Evolutionary conservation across 2,797 vertebrate genomes (phyloP).

Genomic region (Pipistrellus nathusii): DNA sequence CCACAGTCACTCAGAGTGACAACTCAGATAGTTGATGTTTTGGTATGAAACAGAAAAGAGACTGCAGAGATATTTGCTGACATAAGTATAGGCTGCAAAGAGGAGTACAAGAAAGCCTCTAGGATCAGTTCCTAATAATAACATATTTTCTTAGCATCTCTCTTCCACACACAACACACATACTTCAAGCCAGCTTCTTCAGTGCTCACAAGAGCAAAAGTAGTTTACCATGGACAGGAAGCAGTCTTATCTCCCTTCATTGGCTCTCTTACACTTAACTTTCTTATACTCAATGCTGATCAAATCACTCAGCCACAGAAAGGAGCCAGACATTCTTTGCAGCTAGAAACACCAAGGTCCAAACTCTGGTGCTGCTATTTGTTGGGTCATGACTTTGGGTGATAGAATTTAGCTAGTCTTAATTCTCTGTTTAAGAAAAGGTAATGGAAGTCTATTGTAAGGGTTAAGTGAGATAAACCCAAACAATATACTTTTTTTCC

Average conservation of each 20-base stretch:
- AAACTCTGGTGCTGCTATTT: background rate
- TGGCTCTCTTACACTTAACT: background rate
- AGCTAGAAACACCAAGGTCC: background rate
- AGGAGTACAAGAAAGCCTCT: background rate
- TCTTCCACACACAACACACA: background rate
- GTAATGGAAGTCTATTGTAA: background rate
- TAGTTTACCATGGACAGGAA: background rate
- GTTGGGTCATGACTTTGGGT: background rate
- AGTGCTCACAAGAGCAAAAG: background rate
- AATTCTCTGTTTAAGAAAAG: background rate
- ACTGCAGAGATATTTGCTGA: background rate
- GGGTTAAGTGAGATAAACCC: background rate
- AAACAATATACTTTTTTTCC: background rate
- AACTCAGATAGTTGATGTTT: background rate
- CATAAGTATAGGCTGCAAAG: background rate
- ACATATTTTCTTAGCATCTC: background rate
- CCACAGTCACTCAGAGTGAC: background rate
- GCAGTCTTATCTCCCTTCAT: background rate
- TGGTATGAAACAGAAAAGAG: background rate
- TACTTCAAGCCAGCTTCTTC: background rate
- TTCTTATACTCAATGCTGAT: background rate
- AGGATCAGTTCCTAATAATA: background rate
- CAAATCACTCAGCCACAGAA: background rate
- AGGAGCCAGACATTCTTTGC: background rate
- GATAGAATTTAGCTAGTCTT: background rate